Evolutionary conservation across 35 echinoderm and acorn worm genomes (phyloP), one percentile per base, ranked within the genome.

Genomic region (Stichopus chloronotus): DNA sequence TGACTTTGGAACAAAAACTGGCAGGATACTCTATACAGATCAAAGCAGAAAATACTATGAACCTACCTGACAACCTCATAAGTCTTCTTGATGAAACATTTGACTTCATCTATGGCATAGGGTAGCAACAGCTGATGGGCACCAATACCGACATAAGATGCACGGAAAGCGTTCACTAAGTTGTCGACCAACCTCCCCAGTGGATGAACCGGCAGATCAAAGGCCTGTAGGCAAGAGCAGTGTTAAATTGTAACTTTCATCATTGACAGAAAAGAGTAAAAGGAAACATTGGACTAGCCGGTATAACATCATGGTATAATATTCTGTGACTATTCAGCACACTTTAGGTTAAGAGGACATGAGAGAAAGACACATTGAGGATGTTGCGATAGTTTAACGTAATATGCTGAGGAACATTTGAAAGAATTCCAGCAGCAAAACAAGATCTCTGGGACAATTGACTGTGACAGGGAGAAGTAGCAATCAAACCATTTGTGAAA

Each of bases 51-150:
- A 2, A 74, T 61, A 4, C 59, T 7, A 74, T 7, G 6, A 74
- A 74, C 81, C 78, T 59, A 99, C 97, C 95, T 93, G 8, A 99
- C 68, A 24, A 96, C 83, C 12, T 94, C 93, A 84, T 96, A 95
- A 10, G 95, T 91, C 90, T 95, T 96, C 91, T 96, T 96, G 56
- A 96, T 95, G 54, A 95, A 95, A n/a, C 91, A 99, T 84, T 99
- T 96, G 63, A 99, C 92, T 79, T 99, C 97, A 53, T 93, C 92
- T 14, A 99, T 95, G 77, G 97, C 97, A 77, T 96, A 99, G 0
- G 95, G 95, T 56, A 99, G 91, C 5, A 99, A 71, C 81, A 95
- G 91, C 19, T 89, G 92, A 5, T 85, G 82, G 20, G 97, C 97
- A 25, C 97, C 97, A 65, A 98, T 91, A 81, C 97, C 97, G 1